phyloP scores from a whole-genome alignment of 2,888 invertebrate genomes.

The Fissipunctia ypsillon region DNA sequence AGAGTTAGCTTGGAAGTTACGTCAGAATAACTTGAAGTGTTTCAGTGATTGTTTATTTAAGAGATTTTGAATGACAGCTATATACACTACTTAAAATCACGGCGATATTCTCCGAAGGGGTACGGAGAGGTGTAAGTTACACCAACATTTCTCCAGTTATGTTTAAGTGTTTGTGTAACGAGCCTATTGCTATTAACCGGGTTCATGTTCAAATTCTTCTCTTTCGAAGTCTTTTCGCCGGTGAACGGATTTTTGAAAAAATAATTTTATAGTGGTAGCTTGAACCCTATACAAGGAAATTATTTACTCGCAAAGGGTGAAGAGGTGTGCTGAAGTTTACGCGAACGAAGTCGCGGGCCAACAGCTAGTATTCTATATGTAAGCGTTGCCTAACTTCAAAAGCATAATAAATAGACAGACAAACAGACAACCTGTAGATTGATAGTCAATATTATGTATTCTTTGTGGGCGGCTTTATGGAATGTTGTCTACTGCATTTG shows the following conservation, averaged over 20 bases:
- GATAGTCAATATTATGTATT: conserved; percentile 60
- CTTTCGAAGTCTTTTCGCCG: too few relatives aligned
- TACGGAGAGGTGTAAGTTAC: not conserved
- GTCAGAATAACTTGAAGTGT: conserved; percentile 1
- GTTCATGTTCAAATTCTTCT: too few relatives aligned
- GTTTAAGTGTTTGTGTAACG: not conserved
- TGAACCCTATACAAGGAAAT: too few relatives aligned
- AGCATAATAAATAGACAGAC: conserved; percentile 36
- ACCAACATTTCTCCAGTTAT: not conserved
- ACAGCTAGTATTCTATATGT: not conserved
- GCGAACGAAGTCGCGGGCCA: not conserved
- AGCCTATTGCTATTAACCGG: not conserved
- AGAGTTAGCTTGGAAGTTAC: not conserved
- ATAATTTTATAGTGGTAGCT: too few relatives aligned
- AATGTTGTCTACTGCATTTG: conserved; percentile 68
- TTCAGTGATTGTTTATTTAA: not conserved
- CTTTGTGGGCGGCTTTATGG: conserved; percentile 62
- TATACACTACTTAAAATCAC: not conserved
- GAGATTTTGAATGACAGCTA: not conserved
- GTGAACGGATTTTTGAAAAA: too few relatives aligned
- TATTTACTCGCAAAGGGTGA: not conserved
- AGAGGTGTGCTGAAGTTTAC: not conserved
- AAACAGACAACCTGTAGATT: conserved; percentile 39
- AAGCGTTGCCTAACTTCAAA: conserved; percentile 20
- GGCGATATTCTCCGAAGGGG: too few relatives aligned